A percentile compares a stretch with the other conserved stretches of the same genome.
Evolutionary conservation across 64 coral and sea anemone genomes (phyloP).

Genomic region (Pocillopora damicornis): DNA sequence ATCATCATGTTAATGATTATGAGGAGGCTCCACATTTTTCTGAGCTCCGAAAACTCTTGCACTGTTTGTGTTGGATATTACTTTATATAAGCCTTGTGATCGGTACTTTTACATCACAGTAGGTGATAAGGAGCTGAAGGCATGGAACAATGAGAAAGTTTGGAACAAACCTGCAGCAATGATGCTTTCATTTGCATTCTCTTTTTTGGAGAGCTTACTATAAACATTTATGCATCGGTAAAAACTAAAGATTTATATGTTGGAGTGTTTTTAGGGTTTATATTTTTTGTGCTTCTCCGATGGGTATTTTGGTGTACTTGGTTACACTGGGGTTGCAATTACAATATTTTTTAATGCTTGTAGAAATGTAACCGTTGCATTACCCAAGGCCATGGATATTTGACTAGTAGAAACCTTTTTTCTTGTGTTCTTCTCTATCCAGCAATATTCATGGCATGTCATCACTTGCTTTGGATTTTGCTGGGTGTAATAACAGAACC

Average conservation of each 20-base stretch:
- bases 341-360: too few relatives aligned
- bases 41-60: not conserved
- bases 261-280: not conserved
- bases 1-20: not conserved
- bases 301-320: not conserved
- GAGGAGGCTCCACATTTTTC: not conserved
- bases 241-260: not conserved
- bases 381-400: not conserved
- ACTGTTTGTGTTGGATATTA: not conserved
- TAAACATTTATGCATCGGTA: not conserved
- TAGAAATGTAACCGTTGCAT: not conserved
- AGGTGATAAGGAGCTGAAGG: not conserved
- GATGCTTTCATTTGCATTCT: not conserved
- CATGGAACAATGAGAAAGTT: not conserved
- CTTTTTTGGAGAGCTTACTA: not conserved
- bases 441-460: slow-evolving; percentile 19
- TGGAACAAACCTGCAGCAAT: not conserved
- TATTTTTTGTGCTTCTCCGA: not conserved
- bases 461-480: not conserved
- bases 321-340: not conserved
- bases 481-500: slow-evolving; percentile 27
- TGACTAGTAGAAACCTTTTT: not conserved
- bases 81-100: not conserved
- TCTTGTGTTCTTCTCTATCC: slow-evolving; percentile 2
- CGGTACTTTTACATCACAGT: not conserved